Conservation (phyloP, 2,797 vertebrate genomes). For the Cryptoblepharus egeriae region DNA sequence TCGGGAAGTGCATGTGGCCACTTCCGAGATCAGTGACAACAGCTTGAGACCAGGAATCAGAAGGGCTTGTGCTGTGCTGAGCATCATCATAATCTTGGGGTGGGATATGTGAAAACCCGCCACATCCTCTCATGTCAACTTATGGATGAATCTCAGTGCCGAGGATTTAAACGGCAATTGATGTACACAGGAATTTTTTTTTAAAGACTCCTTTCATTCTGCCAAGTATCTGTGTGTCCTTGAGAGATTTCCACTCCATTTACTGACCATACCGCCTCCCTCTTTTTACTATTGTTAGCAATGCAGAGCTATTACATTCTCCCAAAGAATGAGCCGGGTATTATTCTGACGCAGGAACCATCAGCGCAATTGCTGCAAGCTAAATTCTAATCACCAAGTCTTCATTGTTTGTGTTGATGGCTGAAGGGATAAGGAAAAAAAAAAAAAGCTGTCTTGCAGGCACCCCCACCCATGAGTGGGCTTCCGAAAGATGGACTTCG, state of each 20-base stretch:
- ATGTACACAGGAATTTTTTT: no score
- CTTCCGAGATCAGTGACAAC: not conserved
- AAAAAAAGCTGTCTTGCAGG: slow-evolving; percentile 22
- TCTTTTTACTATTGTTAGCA: slow-evolving; percentile 59
- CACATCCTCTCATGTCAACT: not conserved
- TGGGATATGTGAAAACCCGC: not conserved
- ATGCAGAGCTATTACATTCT: slow-evolving; percentile 47
- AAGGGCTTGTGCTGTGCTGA: not conserved
- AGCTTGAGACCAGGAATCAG: not conserved
- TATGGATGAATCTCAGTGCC: slow-evolving; percentile 7
- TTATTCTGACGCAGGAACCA: not conserved
- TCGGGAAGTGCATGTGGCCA: not conserved
- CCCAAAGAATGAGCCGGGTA: slow-evolving; percentile 31
- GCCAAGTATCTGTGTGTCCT: slow-evolving; percentile 5
- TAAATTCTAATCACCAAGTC: slow-evolving; percentile 48
- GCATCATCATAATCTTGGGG: no score
- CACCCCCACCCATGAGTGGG: not conserved
- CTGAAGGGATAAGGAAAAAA: slow-evolving; percentile 7
- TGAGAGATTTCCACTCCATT: slow-evolving; percentile 57
- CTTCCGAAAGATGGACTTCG: slow-evolving; percentile 27
- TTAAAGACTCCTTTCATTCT: slow-evolving; percentile 12
- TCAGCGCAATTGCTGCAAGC: slow-evolving; percentile 53
- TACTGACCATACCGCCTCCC: slow-evolving; percentile 36
- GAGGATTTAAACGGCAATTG: not conserved
- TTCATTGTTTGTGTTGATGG: slow-evolving; percentile 29